Conservation (phyloP, 2,113 vertebrate genomes). For the Meriones unguiculatus region DNA sequence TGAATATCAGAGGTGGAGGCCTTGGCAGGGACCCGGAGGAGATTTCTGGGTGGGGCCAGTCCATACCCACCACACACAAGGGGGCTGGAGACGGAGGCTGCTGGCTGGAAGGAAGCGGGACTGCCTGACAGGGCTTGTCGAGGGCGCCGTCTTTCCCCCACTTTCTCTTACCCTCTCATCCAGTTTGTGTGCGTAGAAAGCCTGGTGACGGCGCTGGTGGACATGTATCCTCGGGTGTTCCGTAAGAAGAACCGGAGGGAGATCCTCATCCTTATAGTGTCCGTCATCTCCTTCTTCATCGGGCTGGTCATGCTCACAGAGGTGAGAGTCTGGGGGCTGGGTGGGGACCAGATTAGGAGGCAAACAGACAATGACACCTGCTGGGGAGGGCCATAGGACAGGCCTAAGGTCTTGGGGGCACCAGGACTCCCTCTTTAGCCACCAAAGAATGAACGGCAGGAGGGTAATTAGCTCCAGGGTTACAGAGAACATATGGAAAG, state of each 20-base stretch:
- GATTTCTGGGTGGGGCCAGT: neutral
- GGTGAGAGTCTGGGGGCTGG: conserved; percentile 84
- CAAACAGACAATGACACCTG: neutral
- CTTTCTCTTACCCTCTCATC: conserved; percentile 60
- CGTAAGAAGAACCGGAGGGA: conserved; percentile 94
- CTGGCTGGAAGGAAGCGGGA: neutral
- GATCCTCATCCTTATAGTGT: conserved; percentile 91
- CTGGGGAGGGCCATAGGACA: neutral
- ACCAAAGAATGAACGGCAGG: neutral
- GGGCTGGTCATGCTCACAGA: conserved; percentile 97
- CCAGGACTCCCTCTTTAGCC: neutral
- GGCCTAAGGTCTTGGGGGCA: neutral
- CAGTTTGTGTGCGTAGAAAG: conserved; percentile 97
- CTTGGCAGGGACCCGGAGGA: neutral
- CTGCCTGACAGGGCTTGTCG: neutral
- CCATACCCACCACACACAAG: neutral
- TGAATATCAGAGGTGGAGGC: accelerated
- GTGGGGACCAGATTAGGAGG: neutral
- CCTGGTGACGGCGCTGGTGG: conserved; percentile 94
- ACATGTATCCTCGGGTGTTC: conserved; percentile 94
- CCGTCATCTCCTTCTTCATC: conserved; percentile 90
- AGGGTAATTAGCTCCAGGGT: neutral
- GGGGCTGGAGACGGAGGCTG: neutral
- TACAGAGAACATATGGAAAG: neutral
- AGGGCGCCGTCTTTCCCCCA: neutral